Evolutionary conservation across 2,888 invertebrate species (phyloP).

Genomic region (Drosophila macrospina): DNA sequence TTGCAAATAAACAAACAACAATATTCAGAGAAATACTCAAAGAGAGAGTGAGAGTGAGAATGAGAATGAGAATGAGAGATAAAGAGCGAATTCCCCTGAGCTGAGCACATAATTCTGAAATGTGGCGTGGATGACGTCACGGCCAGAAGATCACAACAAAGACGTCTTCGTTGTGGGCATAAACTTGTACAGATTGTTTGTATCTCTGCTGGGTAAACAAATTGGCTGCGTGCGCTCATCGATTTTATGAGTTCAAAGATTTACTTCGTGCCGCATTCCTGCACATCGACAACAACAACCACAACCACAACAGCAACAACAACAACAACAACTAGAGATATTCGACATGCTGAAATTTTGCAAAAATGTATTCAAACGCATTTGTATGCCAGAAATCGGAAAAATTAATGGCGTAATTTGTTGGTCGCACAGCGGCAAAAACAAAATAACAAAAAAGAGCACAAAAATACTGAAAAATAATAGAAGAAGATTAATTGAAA

Average conservation of each 20-base stretch:
- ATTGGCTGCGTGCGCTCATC: slow-evolving; percentile 77
- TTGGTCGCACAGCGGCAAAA: slow-evolving; percentile 47
- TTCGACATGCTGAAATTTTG: slow-evolving; percentile 42
- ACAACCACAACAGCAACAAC: background rate
- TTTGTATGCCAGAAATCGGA: slow-evolving; percentile 58
- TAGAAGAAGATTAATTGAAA: slow-evolving; percentile 13
- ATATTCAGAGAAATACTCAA: background rate
- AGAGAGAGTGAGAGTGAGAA: background rate
- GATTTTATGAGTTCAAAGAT: slow-evolving; percentile 82
- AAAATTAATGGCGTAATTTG: slow-evolving; percentile 76
- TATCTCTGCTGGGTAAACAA: slow-evolving; percentile 65
- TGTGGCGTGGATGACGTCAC: slow-evolving; percentile 60
- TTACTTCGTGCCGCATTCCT: slow-evolving; percentile 76
- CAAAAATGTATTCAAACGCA: slow-evolving; percentile 55
- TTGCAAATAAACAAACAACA: slow-evolving; percentile 19
- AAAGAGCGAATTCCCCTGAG: slow-evolving; percentile 7
- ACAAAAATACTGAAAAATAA: slow-evolving; percentile 6
- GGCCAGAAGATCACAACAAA: slow-evolving; percentile 59
- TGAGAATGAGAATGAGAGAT: background rate
- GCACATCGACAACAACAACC: slow-evolving; percentile 38
- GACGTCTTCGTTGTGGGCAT: slow-evolving; percentile 50
- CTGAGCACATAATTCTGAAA: slow-evolving; percentile 19
- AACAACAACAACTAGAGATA: slow-evolving; percentile 21
- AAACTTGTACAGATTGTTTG: slow-evolving; percentile 46
- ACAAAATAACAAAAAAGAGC: slow-evolving; percentile 16